phyloP scores from a whole-genome alignment of 2,113 vertebrate genomes.

The Cyprinodon tularosa region DNA sequence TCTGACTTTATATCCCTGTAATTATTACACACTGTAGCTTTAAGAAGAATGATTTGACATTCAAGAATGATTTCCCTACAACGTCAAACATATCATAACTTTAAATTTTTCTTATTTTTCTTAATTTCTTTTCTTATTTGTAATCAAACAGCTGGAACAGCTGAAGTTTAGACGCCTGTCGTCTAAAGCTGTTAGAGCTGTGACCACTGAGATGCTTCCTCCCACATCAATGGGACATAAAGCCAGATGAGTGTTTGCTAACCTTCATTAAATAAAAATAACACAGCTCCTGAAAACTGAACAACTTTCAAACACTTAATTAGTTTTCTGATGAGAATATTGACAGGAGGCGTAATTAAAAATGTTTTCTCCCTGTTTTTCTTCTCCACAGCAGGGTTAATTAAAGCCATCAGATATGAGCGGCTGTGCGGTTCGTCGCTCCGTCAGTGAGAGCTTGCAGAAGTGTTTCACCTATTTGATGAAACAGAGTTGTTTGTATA shows the following conservation, averaged over 20 bases:
- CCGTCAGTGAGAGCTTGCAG: not conserved
- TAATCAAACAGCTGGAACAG: not conserved
- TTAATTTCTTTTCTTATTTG: not conserved
- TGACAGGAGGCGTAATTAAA: constrained; percentile 68
- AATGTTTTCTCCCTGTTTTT: constrained; percentile 39
- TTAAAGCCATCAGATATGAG: constrained; percentile 43
- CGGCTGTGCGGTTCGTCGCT: not conserved
- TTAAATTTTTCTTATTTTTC: too few species aligned
- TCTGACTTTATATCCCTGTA: too few species aligned
- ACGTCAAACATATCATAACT: not conserved
- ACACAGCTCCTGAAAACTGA: constrained; percentile 44
- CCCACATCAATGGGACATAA: not conserved
- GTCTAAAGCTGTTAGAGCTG: constrained; percentile 2
- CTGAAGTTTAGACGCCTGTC: constrained; percentile 6
- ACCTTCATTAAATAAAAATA: constrained; percentile 66
- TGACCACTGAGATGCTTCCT: not conserved
- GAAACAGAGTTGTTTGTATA: not conserved
- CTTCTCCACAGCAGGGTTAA: constrained; percentile 46
- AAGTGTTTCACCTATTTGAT: not conserved
- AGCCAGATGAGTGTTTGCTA: constrained; percentile 19
- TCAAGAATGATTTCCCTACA: too few species aligned
- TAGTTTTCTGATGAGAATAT: constrained; percentile 58
- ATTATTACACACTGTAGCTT: too few species aligned
- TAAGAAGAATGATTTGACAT: too few species aligned
- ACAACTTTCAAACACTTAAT: constrained; percentile 64